Conservation (phyloP, 2,888 invertebrate genomes). For the Parascotia fuliginaria region DNA sequence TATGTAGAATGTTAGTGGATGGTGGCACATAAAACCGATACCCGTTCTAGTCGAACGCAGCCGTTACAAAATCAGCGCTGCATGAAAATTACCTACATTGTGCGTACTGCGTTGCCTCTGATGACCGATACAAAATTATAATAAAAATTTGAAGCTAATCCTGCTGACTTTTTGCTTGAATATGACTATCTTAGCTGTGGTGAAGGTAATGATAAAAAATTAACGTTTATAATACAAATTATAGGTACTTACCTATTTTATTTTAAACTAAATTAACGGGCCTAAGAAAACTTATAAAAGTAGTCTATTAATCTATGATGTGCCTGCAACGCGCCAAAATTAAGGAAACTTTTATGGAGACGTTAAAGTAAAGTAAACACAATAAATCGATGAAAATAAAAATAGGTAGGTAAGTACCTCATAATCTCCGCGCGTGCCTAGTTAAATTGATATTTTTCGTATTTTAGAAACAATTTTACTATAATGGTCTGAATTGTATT, state of each 20-base stretch:
- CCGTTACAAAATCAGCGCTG: conserved; percentile 84
- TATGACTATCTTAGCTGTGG: conserved; percentile 3
- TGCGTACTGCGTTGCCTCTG: conserved; percentile 52
- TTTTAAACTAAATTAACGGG: not conserved
- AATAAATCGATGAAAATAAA: not conserved
- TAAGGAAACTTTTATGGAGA: too few relatives aligned
- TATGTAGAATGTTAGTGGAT: conserved; percentile 65
- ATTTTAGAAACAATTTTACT: not conserved
- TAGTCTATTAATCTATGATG: too few relatives aligned
- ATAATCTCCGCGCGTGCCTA: too few relatives aligned
- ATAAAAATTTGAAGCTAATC: conserved; percentile 34
- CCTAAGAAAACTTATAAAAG: too few relatives aligned
- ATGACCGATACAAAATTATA: conserved; percentile 40
- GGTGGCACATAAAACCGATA: conserved; percentile 75
- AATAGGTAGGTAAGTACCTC: too few relatives aligned
- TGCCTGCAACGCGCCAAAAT: too few relatives aligned
- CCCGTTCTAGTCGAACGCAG: conserved; percentile 83
- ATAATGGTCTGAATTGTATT: conserved; percentile 50
- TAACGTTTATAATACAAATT: conserved; percentile 5
- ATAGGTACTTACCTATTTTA: not conserved
- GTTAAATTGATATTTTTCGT: too few relatives aligned
- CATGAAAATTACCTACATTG: conserved; percentile 83
- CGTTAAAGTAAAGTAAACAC: too few relatives aligned
- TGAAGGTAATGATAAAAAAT: not conserved
- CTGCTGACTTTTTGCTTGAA: conserved; percentile 14